Conservation (phyloP, 2,888 invertebrate genomes). For the Pinctada fucata region DNA sequence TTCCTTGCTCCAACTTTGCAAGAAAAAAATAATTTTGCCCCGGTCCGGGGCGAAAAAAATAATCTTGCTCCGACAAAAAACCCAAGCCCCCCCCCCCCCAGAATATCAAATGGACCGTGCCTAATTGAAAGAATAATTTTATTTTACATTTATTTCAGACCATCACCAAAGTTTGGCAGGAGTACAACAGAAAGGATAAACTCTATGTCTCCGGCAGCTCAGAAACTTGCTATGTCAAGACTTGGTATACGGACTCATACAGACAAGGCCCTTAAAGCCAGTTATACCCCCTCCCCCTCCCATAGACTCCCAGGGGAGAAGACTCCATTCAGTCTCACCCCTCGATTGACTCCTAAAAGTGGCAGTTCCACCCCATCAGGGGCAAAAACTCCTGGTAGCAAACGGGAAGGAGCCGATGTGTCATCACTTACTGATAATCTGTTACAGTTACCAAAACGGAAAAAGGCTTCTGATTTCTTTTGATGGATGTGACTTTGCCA, state of each 20-base stretch:
- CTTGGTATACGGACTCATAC: conserved; percentile 80
- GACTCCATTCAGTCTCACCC: conserved; percentile 62
- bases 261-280: conserved; percentile 80
- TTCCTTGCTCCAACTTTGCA: too few relatives aligned
- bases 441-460: conserved; percentile 82
- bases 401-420: conserved; percentile 76
- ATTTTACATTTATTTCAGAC: conserved; percentile 55
- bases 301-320: conserved; percentile 69
- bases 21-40: too few relatives aligned
- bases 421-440: conserved; percentile 87
- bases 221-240: conserved; percentile 87
- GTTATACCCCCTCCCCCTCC: conserved; percentile 80
- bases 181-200: conserved; percentile 86
- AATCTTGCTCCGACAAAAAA: too few relatives aligned
- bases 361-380: conserved; percentile 50
- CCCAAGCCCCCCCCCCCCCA: too few relatives aligned
- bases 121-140: too few relatives aligned
- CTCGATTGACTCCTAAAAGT: conserved; percentile 53
- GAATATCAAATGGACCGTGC: too few relatives aligned
- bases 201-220: conserved; percentile 96
- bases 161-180: conserved; percentile 65
- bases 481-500: conserved; percentile 35
- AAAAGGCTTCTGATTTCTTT: conserved; percentile 90
- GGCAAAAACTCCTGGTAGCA: conserved; percentile 51
- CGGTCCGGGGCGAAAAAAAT: too few relatives aligned